Evolutionary conservation across 1,140 invertebrate genomes (phyloP), one percentile per base, ranked within the genome.

Genomic region (Calycopis cecrops): DNA sequence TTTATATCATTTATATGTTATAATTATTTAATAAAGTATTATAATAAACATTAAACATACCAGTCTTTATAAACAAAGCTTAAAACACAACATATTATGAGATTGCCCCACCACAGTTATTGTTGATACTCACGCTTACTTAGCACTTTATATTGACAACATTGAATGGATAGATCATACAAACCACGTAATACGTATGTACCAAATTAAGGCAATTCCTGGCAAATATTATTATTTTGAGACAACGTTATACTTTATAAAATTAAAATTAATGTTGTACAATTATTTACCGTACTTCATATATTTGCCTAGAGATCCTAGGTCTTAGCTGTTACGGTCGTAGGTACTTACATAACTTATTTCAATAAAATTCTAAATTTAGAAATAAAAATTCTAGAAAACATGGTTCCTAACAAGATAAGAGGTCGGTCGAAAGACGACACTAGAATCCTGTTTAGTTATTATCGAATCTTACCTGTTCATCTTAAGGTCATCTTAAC

Each of bases 161-260:
- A 62, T 69, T 18, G 62, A 60, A 12, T 66, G 63, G 67, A 33
- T 17, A 3, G 12, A 37, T 9, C 67, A 69, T 11, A 62, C 62
- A 18, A 52, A 62, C 9, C 48, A n/a, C n/a, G n/a, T n/a, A n/a
- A n/a, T n/a, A 48, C 9, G 58, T 67, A 0, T 68, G 66, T 11
- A 57, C 33, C 35, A 60, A 60, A 51, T 42, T 68, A n/a, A 49
- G 63, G 14, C 57, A 48, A 18, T 60, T 63, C 40, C 47, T 57
- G 16, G 52, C 58, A 48, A 61, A 63, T 48, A 40, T n/a, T n/a
- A n/a, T n/a, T n/a, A n/a, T n/a, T n/a, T n/a, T n/a, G n/a, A n/a
- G n/a, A n/a, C n/a, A n/a, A 61, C 7, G 42, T n/a, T 9, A 52
- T 69, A 3, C 60, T 58, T n/a, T 69, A 38, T 35, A 61, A 63